phyloP scores from a whole-genome alignment of 1,140 invertebrate species.

The Lanistes nyassanus region DNA sequence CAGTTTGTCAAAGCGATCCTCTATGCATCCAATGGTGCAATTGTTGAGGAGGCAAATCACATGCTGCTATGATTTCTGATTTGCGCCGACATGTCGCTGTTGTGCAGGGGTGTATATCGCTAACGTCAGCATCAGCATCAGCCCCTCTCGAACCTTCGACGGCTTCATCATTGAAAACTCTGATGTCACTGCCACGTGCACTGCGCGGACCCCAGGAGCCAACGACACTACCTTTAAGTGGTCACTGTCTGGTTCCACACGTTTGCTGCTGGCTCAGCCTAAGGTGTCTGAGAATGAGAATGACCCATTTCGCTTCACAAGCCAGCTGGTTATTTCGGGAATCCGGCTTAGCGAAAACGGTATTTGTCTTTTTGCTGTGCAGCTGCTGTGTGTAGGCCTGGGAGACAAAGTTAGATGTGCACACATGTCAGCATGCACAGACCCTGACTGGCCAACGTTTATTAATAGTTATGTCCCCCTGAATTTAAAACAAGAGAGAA shows the following conservation, averaged over 20 bases:
- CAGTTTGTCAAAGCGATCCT: too few species aligned
- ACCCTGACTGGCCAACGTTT: too few species aligned
- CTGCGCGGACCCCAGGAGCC: slow-evolving; percentile 13
- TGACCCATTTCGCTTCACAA: background rate
- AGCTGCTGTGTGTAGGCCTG: too few species aligned
- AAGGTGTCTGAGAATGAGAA: background rate
- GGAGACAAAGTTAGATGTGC: too few species aligned
- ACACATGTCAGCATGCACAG: too few species aligned
- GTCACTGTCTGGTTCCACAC: background rate
- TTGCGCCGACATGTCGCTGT: too few species aligned
- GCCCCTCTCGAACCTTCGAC: background rate
- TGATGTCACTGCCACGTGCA: slow-evolving; percentile 14
- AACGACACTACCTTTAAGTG: slow-evolving; percentile 3
- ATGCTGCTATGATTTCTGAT: too few species aligned
- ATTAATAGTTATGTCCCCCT: too few species aligned
- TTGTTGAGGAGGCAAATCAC: too few species aligned
- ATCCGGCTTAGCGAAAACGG: background rate
- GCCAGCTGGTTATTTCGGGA: background rate
- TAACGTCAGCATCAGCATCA: background rate
- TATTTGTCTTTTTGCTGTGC: too few species aligned
- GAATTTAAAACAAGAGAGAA: too few species aligned
- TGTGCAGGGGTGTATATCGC: background rate
- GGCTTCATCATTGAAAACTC: background rate
- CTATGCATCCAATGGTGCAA: too few species aligned
- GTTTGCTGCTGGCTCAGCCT: background rate